These are phyloP conservation scores for Drosophila mojavensis DNA, from an alignment of 1,140 invertebrate genomes.

Conservation along the genomic window DNA sequence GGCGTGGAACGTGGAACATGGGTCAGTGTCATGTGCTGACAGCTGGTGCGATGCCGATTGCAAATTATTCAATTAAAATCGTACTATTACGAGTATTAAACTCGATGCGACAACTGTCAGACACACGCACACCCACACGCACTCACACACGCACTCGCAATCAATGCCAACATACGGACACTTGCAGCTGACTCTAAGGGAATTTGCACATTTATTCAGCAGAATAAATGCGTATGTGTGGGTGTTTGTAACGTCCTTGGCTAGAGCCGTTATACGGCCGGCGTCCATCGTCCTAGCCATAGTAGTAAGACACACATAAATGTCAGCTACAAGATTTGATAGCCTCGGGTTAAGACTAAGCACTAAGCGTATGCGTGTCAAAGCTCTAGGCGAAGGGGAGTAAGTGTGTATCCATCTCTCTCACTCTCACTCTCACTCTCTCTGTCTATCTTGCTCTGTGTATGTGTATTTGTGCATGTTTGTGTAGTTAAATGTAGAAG, in stretches of 20 bases:
- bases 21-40: neutral
- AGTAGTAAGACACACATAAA: slow-evolving; percentile 71
- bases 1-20: no score
- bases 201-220: slow-evolving; percentile 26
- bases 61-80: slow-evolving; percentile 83
- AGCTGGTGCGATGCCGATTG: slow-evolving; percentile 41
- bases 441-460: neutral
- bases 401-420: neutral
- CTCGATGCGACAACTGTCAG: slow-evolving; percentile 75
- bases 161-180: slow-evolving; percentile 5
- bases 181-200: slow-evolving; percentile 12
- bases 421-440: no score
- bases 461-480: slow-evolving; percentile 1
- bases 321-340: slow-evolving; percentile 78
- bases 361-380: slow-evolving; percentile 66
- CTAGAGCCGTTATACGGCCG: slow-evolving; percentile 53
- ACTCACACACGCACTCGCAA: slow-evolving; percentile 14
- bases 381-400: slow-evolving; percentile 19
- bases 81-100: slow-evolving; percentile 70
- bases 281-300: slow-evolving; percentile 14
- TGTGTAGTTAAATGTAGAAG: slow-evolving; percentile 13
- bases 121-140: slow-evolving; percentile 38
- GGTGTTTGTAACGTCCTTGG: slow-evolving; percentile 18
- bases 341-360: slow-evolving; percentile 72
- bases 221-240: slow-evolving; percentile 1